phyloP scores from a whole-genome alignment of 2,113 vertebrate genomes.

The Actenoides lindsayi region DNA sequence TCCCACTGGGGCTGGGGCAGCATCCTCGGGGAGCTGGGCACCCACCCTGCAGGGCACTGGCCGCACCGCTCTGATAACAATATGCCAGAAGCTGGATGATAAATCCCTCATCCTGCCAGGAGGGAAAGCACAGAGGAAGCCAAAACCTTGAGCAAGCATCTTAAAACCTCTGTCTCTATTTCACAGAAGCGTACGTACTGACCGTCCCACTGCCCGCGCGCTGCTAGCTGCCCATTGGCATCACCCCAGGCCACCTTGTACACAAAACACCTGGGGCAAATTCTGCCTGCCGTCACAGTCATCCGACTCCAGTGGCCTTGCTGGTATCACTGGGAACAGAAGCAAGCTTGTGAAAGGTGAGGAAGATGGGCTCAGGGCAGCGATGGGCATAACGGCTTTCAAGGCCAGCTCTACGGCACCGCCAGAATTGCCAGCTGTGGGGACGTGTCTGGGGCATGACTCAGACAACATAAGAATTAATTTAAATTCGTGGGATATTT shows the following conservation, averaged over 20 bases:
- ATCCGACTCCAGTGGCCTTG: neutral
- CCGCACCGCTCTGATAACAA: neutral
- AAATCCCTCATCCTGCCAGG: neutral
- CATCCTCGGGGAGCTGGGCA: rapidly evolving
- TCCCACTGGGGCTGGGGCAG: rapidly evolving
- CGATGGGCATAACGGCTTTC: neutral
- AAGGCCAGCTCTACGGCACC: rapidly evolving
- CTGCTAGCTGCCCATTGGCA: neutral
- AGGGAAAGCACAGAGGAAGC: neutral
- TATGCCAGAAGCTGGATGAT: neutral
- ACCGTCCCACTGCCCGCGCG: rapidly evolving
- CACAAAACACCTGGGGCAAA: rapidly evolving
- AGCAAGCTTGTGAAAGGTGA: neutral
- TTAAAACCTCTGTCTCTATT: rapidly evolving
- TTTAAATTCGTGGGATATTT: constrained; percentile 6
- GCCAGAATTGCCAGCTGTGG: neutral
- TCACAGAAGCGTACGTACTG: rapidly evolving
- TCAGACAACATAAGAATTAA: neutral
- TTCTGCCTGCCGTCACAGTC: neutral
- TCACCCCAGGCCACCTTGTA: rapidly evolving
- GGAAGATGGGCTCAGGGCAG: neutral
- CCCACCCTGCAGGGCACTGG: neutral
- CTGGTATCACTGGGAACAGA: neutral
- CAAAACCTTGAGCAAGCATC: neutral
- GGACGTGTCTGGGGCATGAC: neutral